A percentile compares a stretch with the other conserved stretches of the same genome.
Evolutionary conservation across 1,140 invertebrate species (phyloP).

Genomic region (Pogonus chalceus): DNA sequence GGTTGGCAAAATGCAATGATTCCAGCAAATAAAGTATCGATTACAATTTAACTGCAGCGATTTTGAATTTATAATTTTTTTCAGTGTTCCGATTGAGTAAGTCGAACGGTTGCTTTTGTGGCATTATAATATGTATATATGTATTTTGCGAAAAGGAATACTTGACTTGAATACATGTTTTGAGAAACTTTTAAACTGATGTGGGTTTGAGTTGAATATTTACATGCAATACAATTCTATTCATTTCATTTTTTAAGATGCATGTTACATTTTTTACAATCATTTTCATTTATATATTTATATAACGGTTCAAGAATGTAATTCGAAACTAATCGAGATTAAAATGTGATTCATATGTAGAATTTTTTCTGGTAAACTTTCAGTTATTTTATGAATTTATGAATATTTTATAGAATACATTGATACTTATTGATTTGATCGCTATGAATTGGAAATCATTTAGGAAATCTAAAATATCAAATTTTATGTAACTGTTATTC

Average conservation of each 20-base stretch:
- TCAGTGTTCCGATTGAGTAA: not conserved
- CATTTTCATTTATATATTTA: not conserved
- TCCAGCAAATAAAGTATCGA: slow-evolving; percentile 3
- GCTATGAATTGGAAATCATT: too few species aligned
- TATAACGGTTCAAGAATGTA: not conserved
- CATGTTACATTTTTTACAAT: not conserved
- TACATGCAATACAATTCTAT: not conserved
- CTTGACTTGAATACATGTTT: too few species aligned
- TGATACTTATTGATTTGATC: too few species aligned
- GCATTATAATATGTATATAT: not conserved
- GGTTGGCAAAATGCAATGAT: not conserved
- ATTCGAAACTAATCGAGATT: not conserved
- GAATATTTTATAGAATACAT: too few species aligned
- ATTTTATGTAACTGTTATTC: too few species aligned
- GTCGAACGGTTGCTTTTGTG: not conserved
- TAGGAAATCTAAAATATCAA: too few species aligned
- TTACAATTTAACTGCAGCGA: not conserved
- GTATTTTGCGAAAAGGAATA: too few species aligned
- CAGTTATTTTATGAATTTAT: too few species aligned
- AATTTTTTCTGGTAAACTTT: too few species aligned
- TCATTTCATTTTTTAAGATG: not conserved
- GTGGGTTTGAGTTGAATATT: not conserved
- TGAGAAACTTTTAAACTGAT: too few species aligned
- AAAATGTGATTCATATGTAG: too few species aligned
- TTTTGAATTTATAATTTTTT: slow-evolving; percentile 6